Percentiles rank a stretch among this genome's conserved stretches.
phyloP scores from a whole-genome alignment of 2,888 invertebrate genomes.

The Galeopsomyia nigrocyanea region DNA sequence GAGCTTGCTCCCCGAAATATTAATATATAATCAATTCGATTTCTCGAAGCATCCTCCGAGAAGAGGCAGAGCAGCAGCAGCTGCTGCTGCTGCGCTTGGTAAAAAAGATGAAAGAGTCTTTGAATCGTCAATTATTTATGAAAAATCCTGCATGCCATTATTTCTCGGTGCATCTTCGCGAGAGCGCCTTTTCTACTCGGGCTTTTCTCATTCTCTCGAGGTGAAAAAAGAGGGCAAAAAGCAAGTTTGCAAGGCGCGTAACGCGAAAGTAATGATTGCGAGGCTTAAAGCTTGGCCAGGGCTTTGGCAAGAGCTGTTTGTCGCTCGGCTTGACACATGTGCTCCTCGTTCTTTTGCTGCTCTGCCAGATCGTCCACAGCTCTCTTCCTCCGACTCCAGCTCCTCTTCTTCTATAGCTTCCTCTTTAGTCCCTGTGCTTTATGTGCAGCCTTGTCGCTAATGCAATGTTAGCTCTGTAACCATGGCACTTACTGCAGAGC shows the following conservation, averaged over 20 bases:
- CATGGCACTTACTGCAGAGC: too few relatives aligned
- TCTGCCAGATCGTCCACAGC: too few relatives aligned
- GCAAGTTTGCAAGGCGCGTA: slow-evolving; percentile 20
- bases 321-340: too few relatives aligned
- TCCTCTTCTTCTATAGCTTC: too few relatives aligned
- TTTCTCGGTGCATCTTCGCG: slow-evolving; percentile 10
- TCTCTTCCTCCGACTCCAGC: too few relatives aligned
- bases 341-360: too few relatives aligned
- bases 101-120: slow-evolving; percentile 5
- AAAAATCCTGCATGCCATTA: slow-evolving; percentile 40
- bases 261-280: slow-evolving; percentile 23
- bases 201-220: neutral
- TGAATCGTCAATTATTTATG: slow-evolving; percentile 43
- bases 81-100: too few relatives aligned
- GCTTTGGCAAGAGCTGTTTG: too few relatives aligned
- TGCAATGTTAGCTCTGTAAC: too few relatives aligned
- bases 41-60: slow-evolving; percentile 5
- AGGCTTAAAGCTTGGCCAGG: neutral
- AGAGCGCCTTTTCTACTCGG: neutral
- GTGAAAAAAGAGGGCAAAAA: neutral
- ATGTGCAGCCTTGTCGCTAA: too few relatives aligned
- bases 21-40: slow-evolving; percentile 28
- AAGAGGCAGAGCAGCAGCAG: too few relatives aligned
- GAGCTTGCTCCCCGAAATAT: slow-evolving; percentile 10
- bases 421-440: too few relatives aligned